phyloP scores from a whole-genome alignment of 1,140 invertebrate genomes.

The Aphelenchoides fujianensis region DNA sequence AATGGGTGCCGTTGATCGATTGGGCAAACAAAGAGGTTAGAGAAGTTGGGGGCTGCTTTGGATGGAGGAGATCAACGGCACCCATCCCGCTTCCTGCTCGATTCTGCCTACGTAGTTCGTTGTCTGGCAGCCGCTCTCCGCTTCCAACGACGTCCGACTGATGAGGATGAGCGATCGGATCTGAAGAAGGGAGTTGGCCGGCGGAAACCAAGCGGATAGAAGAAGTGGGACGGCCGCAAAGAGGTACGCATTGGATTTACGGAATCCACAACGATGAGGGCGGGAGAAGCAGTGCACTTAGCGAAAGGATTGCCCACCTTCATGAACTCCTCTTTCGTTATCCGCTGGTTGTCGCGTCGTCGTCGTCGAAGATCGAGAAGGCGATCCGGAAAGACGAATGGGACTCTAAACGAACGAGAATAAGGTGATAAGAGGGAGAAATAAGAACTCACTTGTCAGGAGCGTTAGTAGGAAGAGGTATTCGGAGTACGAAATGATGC shows the following conservation, averaged over 20 bases:
- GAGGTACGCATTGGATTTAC: no score
- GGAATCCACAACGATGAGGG: constrained; percentile 12
- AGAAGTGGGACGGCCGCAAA: no score
- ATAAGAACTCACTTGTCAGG: constrained; percentile 90
- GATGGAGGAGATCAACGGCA: no score
- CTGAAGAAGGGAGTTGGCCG: constrained; percentile 20
- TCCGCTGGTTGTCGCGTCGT: constrained; percentile 89
- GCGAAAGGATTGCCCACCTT: constrained; percentile 38
- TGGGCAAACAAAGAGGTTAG: no score
- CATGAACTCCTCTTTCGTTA: constrained; percentile 94
- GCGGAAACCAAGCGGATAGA: constrained; percentile 16
- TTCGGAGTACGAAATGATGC: constrained; percentile 90
- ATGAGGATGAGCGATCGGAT: constrained; percentile 18
- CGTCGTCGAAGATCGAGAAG: constrained; percentile 98
- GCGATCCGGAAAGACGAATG: constrained; percentile 90
- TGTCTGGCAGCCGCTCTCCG: no score
- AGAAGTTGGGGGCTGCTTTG: no score
- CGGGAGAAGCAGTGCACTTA: not conserved
- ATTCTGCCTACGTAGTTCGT: not conserved
- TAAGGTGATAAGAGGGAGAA: no score
- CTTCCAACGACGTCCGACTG: not conserved
- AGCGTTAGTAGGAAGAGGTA: constrained; percentile 91
- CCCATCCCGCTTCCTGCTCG: no score
- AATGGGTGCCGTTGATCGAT: no score
- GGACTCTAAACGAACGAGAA: constrained; percentile 85